Evolutionary conservation across 2,113 vertebrate genomes (phyloP).

Genomic region (Notothenia rossii): DNA sequence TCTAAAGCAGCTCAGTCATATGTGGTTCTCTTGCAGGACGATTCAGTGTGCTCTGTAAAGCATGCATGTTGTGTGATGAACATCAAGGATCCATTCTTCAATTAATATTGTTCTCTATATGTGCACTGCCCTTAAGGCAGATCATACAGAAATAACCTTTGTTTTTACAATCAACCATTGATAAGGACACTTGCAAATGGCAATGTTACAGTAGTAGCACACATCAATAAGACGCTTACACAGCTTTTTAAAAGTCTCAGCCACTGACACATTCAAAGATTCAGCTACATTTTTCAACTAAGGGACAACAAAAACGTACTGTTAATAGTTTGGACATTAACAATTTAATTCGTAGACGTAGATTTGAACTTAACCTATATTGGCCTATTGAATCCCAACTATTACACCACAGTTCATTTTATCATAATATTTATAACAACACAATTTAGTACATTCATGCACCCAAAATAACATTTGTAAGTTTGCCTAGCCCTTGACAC

Average conservation of each 20-base stretch:
- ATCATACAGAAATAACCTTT: constrained; percentile 22
- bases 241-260: neutral
- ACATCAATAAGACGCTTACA: constrained; percentile 21
- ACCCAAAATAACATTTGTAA: too few species aligned
- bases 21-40: neutral
- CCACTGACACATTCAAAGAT: neutral
- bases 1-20: neutral
- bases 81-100: neutral
- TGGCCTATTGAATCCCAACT: neutral
- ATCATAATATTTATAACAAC: too few species aligned
- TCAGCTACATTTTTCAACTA: neutral
- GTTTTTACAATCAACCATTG: neutral
- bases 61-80: constrained; percentile 14
- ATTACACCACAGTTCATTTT: neutral
- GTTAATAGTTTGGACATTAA: neutral
- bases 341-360: neutral
- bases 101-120: constrained; percentile 18
- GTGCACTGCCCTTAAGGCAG: constrained; percentile 3
- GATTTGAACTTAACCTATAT: neutral
- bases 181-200: too few species aligned
- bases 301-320: neutral
- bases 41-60: constrained; percentile 2
- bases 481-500: too few species aligned
- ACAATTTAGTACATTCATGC: too few species aligned
- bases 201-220: neutral